phyloP scores from a whole-genome alignment of 2,113 vertebrate genomes.

The Fregata magnificens region DNA sequence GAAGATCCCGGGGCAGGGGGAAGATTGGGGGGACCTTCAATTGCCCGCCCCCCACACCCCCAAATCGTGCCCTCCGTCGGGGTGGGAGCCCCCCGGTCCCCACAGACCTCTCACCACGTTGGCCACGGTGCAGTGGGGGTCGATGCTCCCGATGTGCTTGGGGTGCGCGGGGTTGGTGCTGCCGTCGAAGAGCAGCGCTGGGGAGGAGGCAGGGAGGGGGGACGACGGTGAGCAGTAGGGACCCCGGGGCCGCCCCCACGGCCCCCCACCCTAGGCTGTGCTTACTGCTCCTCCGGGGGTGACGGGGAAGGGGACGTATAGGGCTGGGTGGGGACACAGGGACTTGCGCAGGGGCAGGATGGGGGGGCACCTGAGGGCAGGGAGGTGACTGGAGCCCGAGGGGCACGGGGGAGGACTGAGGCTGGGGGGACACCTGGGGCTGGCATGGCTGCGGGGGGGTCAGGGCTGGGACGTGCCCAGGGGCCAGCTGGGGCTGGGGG shows the following conservation, averaged over 20 bases:
- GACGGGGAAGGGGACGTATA: neutral
- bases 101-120: conserved; percentile 86
- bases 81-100: neutral
- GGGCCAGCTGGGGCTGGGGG: neutral
- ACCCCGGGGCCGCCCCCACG: neutral
- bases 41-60: no score
- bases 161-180: conserved; percentile 89
- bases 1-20: neutral
- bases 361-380: neutral
- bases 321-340: neutral
- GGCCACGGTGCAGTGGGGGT: conserved; percentile 84
- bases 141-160: conserved; percentile 92
- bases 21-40: neutral
- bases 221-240: neutral
- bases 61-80: fast-evolving
- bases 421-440: no score
- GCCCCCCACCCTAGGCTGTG: neutral
- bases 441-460: no score
- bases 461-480: neutral
- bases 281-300: neutral
- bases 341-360: no score
- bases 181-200: conserved; percentile 89
- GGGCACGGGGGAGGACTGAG: no score
- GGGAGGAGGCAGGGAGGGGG: neutral
- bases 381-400: no score